Evolutionary conservation across 2,797 vertebrate genomes (phyloP).

Genomic region (Myotis pilosus): DNA sequence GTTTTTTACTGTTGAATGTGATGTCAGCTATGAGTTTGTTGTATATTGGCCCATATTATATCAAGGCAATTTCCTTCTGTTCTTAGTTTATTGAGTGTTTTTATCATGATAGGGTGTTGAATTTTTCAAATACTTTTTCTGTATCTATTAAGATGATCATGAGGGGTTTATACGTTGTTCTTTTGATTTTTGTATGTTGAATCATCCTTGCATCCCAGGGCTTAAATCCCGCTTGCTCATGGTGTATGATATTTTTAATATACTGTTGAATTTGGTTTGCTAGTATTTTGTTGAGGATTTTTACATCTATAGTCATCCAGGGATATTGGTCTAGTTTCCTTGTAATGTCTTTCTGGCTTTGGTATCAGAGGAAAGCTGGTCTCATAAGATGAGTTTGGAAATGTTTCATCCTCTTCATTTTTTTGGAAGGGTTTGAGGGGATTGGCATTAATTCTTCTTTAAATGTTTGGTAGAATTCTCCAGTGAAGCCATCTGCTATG

Average conservation of each 20-base stretch:
- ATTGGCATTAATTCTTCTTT: constrained; percentile 36
- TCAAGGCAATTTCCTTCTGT: background rate
- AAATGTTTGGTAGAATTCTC: constrained; percentile 26
- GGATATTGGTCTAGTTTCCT: background rate
- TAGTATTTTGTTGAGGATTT: background rate
- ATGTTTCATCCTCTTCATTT: background rate
- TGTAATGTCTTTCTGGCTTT: constrained; percentile 27
- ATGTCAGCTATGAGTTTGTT: background rate
- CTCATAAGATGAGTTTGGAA: background rate
- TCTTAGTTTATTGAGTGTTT: background rate
- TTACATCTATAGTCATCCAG: background rate
- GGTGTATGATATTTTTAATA: background rate
- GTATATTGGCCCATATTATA: background rate
- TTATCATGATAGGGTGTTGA: background rate
- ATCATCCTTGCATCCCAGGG: background rate
- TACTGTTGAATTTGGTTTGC: background rate
- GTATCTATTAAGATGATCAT: background rate
- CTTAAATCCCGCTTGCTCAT: background rate
- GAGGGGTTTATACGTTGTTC: background rate
- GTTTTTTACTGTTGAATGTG: background rate
- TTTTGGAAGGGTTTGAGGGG: background rate
- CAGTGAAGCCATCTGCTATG: constrained; percentile 7
- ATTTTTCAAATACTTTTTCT: background rate
- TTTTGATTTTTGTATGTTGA: background rate
- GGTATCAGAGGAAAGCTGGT: background rate